Percentiles rank a stretch among this genome's conserved stretches.
phyloP scores from a whole-genome alignment of 2,888 invertebrate genomes.

The Stomorhina lunata region DNA sequence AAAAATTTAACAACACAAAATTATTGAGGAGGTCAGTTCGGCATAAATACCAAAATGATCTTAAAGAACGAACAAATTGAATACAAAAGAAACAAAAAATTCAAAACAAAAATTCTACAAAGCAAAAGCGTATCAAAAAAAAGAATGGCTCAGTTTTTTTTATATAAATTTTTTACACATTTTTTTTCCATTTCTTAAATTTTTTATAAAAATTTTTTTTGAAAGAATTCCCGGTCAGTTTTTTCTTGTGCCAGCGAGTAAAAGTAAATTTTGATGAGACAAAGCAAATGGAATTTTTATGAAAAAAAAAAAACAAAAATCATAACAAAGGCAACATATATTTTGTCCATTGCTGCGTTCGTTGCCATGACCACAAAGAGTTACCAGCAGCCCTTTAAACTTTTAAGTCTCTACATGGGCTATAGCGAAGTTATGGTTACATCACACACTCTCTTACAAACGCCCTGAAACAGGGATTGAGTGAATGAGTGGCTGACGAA shows the following conservation, averaged over 20 bases:
- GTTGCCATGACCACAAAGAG: conserved; percentile 8
- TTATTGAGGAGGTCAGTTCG: conserved; percentile 60
- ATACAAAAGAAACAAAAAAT: background rate
- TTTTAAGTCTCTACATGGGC: too few relatives aligned
- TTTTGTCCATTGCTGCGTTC: background rate
- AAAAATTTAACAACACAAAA: conserved; percentile 9
- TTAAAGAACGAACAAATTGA: background rate
- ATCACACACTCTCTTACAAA: too few relatives aligned
- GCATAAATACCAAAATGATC: background rate
- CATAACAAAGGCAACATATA: background rate
- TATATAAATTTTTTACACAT: background rate
- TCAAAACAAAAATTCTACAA: background rate
- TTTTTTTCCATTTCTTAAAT: background rate
- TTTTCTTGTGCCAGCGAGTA: background rate
- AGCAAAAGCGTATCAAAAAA: background rate
- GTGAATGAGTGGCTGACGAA: too few relatives aligned
- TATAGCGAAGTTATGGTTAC: too few relatives aligned
- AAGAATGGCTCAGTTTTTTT: background rate
- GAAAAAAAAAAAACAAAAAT: background rate
- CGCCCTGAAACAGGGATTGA: too few relatives aligned
- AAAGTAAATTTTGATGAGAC: background rate
- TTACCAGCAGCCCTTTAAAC: background rate
- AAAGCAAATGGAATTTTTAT: background rate
- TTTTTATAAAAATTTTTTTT: too few relatives aligned
- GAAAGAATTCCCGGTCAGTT: background rate